Base-by-base conservation (phyloP, 2,113 vertebrate species). In the Bos javanicus region DNA sequence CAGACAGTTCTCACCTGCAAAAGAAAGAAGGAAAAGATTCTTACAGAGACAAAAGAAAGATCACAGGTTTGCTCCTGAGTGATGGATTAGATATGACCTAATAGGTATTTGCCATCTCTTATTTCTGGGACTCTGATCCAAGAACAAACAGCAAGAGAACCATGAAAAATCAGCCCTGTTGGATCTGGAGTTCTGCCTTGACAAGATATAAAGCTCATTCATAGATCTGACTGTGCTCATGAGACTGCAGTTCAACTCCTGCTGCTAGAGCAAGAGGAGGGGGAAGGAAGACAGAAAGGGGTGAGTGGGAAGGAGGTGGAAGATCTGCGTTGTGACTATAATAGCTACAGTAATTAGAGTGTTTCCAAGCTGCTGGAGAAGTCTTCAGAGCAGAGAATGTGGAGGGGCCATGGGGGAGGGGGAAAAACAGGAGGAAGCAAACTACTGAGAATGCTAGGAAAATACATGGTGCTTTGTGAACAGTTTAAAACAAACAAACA, bases 121-220 rank as follows among this genome's bases (percentile, higher is more conserved):
- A 90, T 95, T 93, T 50, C 60, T 10, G 21, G 80, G 85, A 89
- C 94, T 97, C 98, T 97, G 93, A 98, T 87, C 78, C 0, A 8
- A 97, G 91, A 92, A 97, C 10, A 26, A 97, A 95, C 97, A 93
- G 2, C 0, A 95, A 97, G 87, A 95, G 60, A 96, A 95, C 86
- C 96, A 96, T 96, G 95, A 97, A 98, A 97, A 98, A 98, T 94
- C 94, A 95, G 90, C 96, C 54, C 92, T 96, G 92, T 28, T 96
- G 91, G 98, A 94, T 98, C 96, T 95, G 94, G 96, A 97, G 97
- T 92, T 97, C 94, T 97, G 76, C 96, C 97, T 91, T 96, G 96
- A 98, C 97, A 97, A 97, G 96, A 97, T 95, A 97, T 81, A 98
- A 96, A 94, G 95, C 96, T 98, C 96, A 96, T 87, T 98, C 96